Evolutionary conservation across 2,888 invertebrate species (phyloP), one percentile per base, ranked within the genome.

Genomic region (Herminia tarsipennalis): DNA sequence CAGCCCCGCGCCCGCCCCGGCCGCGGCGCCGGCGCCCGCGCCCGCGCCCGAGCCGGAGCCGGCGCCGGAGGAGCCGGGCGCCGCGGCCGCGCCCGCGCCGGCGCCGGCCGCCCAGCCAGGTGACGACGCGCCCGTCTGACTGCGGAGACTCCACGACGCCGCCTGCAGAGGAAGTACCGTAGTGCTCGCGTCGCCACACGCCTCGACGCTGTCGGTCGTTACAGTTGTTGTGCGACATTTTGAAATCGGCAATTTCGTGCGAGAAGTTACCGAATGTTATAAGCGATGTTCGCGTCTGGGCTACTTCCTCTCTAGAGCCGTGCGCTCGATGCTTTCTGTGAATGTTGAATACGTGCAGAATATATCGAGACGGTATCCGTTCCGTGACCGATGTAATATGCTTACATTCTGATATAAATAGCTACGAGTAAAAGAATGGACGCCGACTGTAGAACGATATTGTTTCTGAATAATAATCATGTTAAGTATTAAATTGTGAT

Each of bases 41-140:
- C 18, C 53, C 48, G 9, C 33, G 10, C 42, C 53, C 56, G 45
- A 18, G 34, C 30, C 25, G 72, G 43, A 24, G 25, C 71, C 78
- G n/a, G n/a, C n/a, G n/a, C n/a, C n/a, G n/a, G n/a, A n/a, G n/a
- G n/a, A n/a, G n/a, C n/a, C n/a, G n/a, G n/a, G n/a, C n/a, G n/a
- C n/a, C n/a, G n/a, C 73, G 10, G 76, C 41, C 20, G 13, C 37
- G 8, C 13, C n/a, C n/a, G n/a, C 27, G 5, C 12, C 21, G 3
- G 14, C 10, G 46, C 48, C 63, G 41, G 56, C 69, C 43, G 62
- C 74, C 54, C 64, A 44, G 49, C 58, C 52, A 77, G 73, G 39
- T 25, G 44, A 24, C 44, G 30, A 16, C 33, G 41, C 38, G 22
- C 43, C 57, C 45, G 34, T 34, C 43, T 22, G 49, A 47, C 9